Conservation (phyloP, 2,888 invertebrate genomes). For the Melanotus villosus region DNA sequence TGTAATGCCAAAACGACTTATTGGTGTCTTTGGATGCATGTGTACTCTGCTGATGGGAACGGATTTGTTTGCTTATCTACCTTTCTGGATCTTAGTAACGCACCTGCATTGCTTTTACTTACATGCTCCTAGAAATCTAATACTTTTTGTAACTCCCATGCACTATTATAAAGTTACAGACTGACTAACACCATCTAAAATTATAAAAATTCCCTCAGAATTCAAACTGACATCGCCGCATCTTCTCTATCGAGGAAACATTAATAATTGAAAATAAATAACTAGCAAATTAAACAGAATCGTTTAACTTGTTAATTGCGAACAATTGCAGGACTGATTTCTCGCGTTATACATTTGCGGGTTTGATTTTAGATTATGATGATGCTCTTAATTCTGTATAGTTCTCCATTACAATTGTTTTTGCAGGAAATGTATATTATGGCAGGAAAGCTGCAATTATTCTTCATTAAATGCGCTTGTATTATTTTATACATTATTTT, state of each 20-base stretch:
- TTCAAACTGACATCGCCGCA: neutral
- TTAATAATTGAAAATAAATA: slow-evolving; percentile 6
- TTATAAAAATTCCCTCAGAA: neutral
- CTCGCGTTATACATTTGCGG: too few species aligned
- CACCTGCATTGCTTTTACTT: slow-evolving; percentile 50
- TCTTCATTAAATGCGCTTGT: too few species aligned
- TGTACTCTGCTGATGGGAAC: slow-evolving; percentile 49
- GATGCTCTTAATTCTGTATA: too few species aligned
- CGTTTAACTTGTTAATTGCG: neutral
- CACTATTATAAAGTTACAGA: neutral
- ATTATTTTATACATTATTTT: too few species aligned
- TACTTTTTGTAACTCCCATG: slow-evolving; percentile 6
- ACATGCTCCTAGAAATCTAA: slow-evolving; percentile 49
- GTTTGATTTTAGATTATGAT: too few species aligned
- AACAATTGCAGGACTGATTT: too few species aligned
- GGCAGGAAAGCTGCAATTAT: too few species aligned
- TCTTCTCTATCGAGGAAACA: neutral
- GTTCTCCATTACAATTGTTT: too few species aligned
- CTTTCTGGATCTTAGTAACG: slow-evolving; percentile 54
- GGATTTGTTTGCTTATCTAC: slow-evolving; percentile 56
- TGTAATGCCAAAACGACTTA: slow-evolving; percentile 58
- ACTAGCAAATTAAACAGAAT: neutral
- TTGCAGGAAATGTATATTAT: too few species aligned
- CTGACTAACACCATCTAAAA: neutral
- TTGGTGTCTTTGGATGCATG: slow-evolving; percentile 54